Evolutionary conservation across 2,797 vertebrate species (phyloP).

Genomic region (Schizopygopsis pylzovi): DNA sequence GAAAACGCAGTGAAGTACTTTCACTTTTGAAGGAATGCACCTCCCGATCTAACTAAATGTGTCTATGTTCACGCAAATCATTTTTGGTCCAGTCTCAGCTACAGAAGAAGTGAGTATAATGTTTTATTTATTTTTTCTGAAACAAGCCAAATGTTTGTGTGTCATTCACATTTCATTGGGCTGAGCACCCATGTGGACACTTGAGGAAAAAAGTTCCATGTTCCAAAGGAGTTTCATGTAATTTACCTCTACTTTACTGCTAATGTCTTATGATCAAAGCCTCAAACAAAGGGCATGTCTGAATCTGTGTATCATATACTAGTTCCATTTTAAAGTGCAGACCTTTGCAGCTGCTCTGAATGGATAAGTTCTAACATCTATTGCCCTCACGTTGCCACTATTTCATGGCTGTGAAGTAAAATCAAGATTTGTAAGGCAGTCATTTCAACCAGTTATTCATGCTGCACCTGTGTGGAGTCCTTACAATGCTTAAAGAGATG

Average conservation of each 20-base stretch:
- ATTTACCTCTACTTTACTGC: neutral
- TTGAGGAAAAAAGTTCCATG: neutral
- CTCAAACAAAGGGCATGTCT: neutral
- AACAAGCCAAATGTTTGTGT: neutral
- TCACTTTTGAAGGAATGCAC: too few species aligned
- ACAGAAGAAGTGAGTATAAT: too few species aligned
- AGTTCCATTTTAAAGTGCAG: constrained; percentile 6
- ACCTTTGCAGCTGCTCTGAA: neutral
- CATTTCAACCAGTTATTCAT: neutral
- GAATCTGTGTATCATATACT: neutral
- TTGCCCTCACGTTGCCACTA: neutral
- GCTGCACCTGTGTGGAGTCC: constrained; percentile 10
- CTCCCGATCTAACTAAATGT: too few species aligned
- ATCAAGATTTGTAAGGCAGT: constrained; percentile 21
- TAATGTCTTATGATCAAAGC: neutral
- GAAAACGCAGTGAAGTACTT: too few species aligned
- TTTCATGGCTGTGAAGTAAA: constrained; percentile 26
- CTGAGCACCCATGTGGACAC: neutral
- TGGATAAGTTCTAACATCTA: neutral
- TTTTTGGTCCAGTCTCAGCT: too few species aligned
- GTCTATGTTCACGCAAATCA: too few species aligned
- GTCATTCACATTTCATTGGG: neutral
- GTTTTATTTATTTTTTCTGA: neutral
- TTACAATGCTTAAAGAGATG: neutral
- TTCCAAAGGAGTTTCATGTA: neutral